These are phyloP conservation scores for Drosophila kikkawai DNA, from an alignment of 1,140 invertebrate genomes.

Conservation along the genomic window DNA sequence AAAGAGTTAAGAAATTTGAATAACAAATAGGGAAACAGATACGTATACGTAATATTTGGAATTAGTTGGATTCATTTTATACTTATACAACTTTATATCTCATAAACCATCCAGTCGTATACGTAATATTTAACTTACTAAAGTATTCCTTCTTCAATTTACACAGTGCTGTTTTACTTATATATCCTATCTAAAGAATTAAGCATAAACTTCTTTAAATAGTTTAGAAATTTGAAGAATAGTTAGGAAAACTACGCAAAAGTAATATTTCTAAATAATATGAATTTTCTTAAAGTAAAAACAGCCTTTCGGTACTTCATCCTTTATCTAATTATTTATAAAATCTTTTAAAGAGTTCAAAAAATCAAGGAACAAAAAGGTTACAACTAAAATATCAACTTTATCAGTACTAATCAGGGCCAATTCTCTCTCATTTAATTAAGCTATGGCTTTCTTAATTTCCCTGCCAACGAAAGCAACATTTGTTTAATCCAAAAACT, in stretches of 20 bases:
- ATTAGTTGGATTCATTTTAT: not conserved
- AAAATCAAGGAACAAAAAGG: not conserved
- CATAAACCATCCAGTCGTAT: not conserved
- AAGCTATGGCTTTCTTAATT: conserved; percentile 33
- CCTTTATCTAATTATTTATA: too few species aligned
- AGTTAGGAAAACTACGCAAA: too few species aligned
- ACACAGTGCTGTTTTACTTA: too few species aligned
- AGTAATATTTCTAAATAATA: too few species aligned
- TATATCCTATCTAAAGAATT: too few species aligned
- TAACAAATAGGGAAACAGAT: not conserved
- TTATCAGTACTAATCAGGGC: not conserved
- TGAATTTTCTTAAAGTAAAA: too few species aligned
- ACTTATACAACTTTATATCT: too few species aligned
- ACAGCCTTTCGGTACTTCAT: too few species aligned
- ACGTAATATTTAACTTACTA: not conserved
- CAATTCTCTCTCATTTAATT: conserved; percentile 33
- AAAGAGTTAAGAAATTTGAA: not conserved
- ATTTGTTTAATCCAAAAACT: conserved; percentile 43
- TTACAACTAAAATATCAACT: not conserved
- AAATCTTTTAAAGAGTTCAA: not conserved
- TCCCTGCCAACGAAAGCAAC: conserved; percentile 36
- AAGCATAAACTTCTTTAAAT: too few species aligned
- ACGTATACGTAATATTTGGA: not conserved
- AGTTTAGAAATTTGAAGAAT: too few species aligned
- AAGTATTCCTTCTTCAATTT: too few species aligned